Base-by-base conservation (phyloP, 2,113 vertebrate genomes). In the Acinonyx jubatus region DNA sequence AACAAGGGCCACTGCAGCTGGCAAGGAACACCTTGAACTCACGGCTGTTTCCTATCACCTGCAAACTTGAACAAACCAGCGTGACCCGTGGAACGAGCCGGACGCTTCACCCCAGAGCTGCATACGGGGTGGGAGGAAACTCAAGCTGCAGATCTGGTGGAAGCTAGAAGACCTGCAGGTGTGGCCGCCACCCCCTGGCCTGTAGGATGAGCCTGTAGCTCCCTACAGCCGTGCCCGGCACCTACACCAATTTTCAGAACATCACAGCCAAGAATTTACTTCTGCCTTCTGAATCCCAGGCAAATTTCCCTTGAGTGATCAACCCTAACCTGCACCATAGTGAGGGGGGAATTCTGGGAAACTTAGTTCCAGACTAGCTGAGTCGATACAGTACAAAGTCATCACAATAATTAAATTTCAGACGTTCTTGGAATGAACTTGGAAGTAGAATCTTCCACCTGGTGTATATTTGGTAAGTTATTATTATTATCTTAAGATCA, bases 111-210 rank as follows among this genome's bases (percentile, higher is more conserved):
- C 21, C 1, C 33, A 14, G 65, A 7, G 36, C 50, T 45, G 78
- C 78, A 4, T 7, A 55, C 8, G 48, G 31, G 18, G 11, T 31
- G 1, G 3, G 21, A 8, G 21, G 29, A 10, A 52, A 48, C 33
- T 18, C 66, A 19, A 48, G 29, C 5, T 76, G 84, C 29, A 74
- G 25, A 27, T 3, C 57, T 11, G 21, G 9, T 71, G 21, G 48
- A 13, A 57, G 38, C 4, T 19, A 21, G n/a, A 27, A 29, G 27
- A 57, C 1, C 8, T 29, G 15, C 19, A 18, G 52, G 5, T 1
- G 19, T 45, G 31, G 14, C 1, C 2, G 2, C 29, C 1, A 7
- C n/a, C 71, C 36, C 15, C 21, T 1, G 0, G 12, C 36, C 8
- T 2, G 25, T 31, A 29, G 14, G 36, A 23, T 3, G 14, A n/a